phyloP scores from a whole-genome alignment of 2,888 invertebrate species.

The Protodeltote pygarga region DNA sequence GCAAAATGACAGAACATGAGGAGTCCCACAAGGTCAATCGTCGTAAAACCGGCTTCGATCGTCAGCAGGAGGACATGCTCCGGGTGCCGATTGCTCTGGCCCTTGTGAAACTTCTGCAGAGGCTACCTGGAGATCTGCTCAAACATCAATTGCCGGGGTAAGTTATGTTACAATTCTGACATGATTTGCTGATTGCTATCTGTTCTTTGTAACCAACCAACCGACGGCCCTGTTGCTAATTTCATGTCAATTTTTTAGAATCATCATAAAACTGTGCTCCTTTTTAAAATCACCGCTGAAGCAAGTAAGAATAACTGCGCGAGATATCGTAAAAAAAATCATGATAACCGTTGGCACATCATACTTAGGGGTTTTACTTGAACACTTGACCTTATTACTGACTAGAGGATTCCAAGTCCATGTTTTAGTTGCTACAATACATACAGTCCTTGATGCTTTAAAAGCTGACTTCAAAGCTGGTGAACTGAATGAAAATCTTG shows the following conservation, averaged over 20 bases:
- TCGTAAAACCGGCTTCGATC: slow-evolving; percentile 88
- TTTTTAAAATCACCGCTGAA: slow-evolving; percentile 96
- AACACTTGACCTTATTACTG: slow-evolving; percentile 93
- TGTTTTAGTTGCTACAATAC: slow-evolving; percentile 95
- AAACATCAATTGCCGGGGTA: slow-evolving; percentile 94
- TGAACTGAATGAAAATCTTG: slow-evolving; percentile 93
- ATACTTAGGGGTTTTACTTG: slow-evolving; percentile 92
- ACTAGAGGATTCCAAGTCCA: slow-evolving; percentile 97
- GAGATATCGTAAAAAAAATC: slow-evolving; percentile 97
- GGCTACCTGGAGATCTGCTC: slow-evolving; percentile 92
- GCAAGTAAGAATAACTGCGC: slow-evolving; percentile 93
- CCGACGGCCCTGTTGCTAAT: too few species aligned
- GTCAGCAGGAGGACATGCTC: slow-evolving; percentile 96
- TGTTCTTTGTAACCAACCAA: too few species aligned
- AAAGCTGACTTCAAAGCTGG: slow-evolving; percentile 90
- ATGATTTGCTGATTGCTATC: too few species aligned
- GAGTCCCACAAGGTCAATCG: slow-evolving; percentile 92
- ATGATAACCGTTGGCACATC: slow-evolving; percentile 94
- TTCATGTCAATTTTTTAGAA: slow-evolving; percentile 79
- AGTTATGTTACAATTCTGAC: too few species aligned
- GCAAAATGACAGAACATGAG: slow-evolving; percentile 90
- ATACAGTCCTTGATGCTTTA: slow-evolving; percentile 92
- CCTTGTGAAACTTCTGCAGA: slow-evolving; percentile 95
- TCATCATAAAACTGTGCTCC: slow-evolving; percentile 95
- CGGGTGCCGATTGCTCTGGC: slow-evolving; percentile 97